A percentile compares a stretch with the other conserved stretches of the same genome.
Conservation (phyloP, 2,888 invertebrate species). For the Pycnomerus fuliginosus region DNA sequence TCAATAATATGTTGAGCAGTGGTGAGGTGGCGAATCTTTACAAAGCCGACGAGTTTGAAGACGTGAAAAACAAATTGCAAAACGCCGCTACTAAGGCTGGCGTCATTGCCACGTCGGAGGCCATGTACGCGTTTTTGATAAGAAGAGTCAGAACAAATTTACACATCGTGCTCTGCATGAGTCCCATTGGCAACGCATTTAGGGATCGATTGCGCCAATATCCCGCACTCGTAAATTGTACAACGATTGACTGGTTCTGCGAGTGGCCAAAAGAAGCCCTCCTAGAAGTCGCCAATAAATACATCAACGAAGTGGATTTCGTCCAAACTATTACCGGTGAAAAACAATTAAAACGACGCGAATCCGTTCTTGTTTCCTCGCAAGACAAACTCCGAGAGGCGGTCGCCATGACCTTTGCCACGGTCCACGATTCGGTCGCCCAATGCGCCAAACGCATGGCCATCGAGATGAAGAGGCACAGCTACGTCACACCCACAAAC, state of each 20-base stretch:
- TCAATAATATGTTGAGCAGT: conserved; percentile 85
- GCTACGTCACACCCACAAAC: conserved; percentile 88
- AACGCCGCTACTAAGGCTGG: conserved; percentile 60
- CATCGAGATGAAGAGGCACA: conserved; percentile 74
- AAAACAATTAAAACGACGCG: conserved; percentile 47
- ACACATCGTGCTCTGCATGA: conserved; percentile 83
- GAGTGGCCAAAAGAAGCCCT: conserved; percentile 88
- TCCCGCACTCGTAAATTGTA: conserved; percentile 83
- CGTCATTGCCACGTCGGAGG: conserved; percentile 64
- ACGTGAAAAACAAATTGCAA: conserved; percentile 65
- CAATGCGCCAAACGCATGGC: conserved; percentile 72
- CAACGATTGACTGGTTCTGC: conserved; percentile 88
- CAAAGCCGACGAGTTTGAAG: conserved; percentile 85
- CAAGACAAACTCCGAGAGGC: conserved; percentile 64
- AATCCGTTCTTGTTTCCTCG: conserved; percentile 47
- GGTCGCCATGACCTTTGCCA: conserved; percentile 74
- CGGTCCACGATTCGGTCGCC: conserved; percentile 81
- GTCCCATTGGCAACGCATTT: conserved; percentile 84
- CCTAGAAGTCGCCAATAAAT: conserved; percentile 85
- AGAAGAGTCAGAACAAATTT: conserved; percentile 73
- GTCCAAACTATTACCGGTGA: conserved; percentile 68
- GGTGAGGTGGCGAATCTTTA: conserved; percentile 88
- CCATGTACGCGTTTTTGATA: conserved; percentile 74
- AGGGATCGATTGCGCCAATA: conserved; percentile 83
- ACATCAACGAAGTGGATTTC: conserved; percentile 71